Base-by-base conservation (phyloP, 37 sponge, comb jelly and placozoan genomes). In the Aplysina aerophoba region DNA sequence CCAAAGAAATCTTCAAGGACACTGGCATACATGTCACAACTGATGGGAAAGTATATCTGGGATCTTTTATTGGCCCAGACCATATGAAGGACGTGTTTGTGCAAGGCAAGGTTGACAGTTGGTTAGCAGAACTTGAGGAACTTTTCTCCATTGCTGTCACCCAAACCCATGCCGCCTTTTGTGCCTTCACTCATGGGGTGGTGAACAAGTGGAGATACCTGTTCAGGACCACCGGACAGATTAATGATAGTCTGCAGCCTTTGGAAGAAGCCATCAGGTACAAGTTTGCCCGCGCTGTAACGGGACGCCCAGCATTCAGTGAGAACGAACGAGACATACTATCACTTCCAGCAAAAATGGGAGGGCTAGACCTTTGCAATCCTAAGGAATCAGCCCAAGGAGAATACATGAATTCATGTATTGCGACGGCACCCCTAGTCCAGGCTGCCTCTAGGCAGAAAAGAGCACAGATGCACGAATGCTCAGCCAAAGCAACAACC, bases 21-120 rank as follows among this genome's bases (percentile, higher is more conserved):
- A 66, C 41, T 15, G 68, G 53, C 13, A 25, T 83, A 15, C 15
- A 66, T 0, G 57, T 83, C 83, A 66, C 83, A 55, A 41, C 78
- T 8, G 54, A 20, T 1, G 83, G 83, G 20, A 35, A 38, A 55
- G n/a, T 19, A 15, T 55, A 66, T 61, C 30, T 83, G 27, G 83
- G 83, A 19, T 75, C 78, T 12, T 36, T 41, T 54, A 75, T 75
- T 33, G 35, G 36, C 20, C 37, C 73, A 71, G 73, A 71, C 5
- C 11, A 35, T 12, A 35, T 17, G 73, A 35, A 35, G 21, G 37
- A 28, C n/a, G n/a, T n/a, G n/a, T n/a, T n/a, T n/a, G n/a, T n/a
- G n/a, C n/a, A n/a, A n/a, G n/a, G n/a, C n/a, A n/a, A n/a, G n/a
- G n/a, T n/a, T 71, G 37, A 71, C 20, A 21, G 73, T 15, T 71